Conservation (phyloP, 2,797 vertebrate species). For the Sciurus carolinensis region DNA sequence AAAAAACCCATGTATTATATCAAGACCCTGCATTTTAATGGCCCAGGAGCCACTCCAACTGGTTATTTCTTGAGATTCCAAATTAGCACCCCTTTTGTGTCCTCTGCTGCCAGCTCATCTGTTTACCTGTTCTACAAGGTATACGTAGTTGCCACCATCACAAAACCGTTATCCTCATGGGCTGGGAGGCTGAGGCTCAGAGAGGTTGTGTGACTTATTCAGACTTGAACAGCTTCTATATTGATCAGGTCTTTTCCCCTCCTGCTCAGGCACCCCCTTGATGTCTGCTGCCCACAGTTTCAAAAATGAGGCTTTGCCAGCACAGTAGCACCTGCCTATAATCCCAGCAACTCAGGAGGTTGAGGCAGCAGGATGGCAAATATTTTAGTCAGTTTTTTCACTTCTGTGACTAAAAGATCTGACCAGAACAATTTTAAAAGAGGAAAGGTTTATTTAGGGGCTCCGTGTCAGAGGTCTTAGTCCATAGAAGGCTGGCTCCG, state of each 20-base stretch:
- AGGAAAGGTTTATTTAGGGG: too few relatives aligned
- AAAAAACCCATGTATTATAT: not conserved
- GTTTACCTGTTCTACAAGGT: not conserved
- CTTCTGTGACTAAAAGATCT: too few relatives aligned
- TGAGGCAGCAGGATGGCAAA: too few relatives aligned
- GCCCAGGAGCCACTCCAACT: not conserved
- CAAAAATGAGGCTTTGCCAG: not conserved
- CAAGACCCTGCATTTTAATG: not conserved
- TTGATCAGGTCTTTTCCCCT: not conserved
- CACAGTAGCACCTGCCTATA: too few relatives aligned
- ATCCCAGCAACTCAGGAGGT: too few relatives aligned
- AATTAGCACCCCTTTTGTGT: not conserved
- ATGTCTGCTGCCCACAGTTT: not conserved
- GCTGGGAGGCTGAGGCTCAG: not conserved
- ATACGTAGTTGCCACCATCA: too few relatives aligned
- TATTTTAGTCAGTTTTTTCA: too few relatives aligned
- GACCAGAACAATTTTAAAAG: too few relatives aligned
- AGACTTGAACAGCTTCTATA: not conserved
- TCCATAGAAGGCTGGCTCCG: too few relatives aligned
- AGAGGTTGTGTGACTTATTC: not conserved
- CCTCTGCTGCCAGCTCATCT: not conserved
- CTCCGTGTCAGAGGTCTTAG: too few relatives aligned
- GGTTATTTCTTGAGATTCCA: not conserved
- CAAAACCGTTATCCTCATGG: fast-evolving
- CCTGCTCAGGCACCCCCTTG: not conserved